Evolutionary conservation across 2,113 vertebrate genomes (phyloP).

Genomic region (Anthoscopus minutus): DNA sequence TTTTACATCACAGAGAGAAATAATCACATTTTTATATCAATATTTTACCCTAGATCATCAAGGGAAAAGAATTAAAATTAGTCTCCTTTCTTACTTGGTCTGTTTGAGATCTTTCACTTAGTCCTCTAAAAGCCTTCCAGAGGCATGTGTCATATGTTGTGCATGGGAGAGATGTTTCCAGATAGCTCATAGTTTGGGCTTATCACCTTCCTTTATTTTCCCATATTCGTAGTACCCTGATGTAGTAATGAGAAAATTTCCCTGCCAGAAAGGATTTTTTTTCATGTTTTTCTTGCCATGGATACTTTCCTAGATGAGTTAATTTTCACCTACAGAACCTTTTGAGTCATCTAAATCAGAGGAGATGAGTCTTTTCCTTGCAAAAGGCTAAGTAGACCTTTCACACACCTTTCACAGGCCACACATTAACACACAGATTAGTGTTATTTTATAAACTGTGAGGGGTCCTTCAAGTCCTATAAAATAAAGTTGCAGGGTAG

Average conservation of each 20-base stretch:
- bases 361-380: background rate
- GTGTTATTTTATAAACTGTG: background rate
- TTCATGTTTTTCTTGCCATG: background rate
- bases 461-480: background rate
- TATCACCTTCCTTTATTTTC: background rate
- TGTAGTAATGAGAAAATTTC: background rate
- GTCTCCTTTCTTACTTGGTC: background rate
- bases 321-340: slow-evolving; percentile 9
- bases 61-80: background rate
- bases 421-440: slow-evolving; percentile 10
- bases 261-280: background rate
- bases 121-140: background rate
- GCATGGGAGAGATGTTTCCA: background rate
- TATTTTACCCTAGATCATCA: background rate
- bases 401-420: background rate
- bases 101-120: background rate
- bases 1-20: background rate
- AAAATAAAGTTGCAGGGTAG: background rate
- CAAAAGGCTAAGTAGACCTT: background rate
- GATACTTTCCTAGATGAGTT: slow-evolving; percentile 1
- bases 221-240: background rate
- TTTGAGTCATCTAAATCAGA: background rate
- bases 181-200: background rate
- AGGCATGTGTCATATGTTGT: background rate
- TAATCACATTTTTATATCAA: background rate